Percentiles rank a stretch among this genome's conserved stretches.
These are phyloP conservation scores for Drosophila koepferae DNA, from an alignment of 2,888 invertebrate genomes.

Conservation along the genomic window DNA sequence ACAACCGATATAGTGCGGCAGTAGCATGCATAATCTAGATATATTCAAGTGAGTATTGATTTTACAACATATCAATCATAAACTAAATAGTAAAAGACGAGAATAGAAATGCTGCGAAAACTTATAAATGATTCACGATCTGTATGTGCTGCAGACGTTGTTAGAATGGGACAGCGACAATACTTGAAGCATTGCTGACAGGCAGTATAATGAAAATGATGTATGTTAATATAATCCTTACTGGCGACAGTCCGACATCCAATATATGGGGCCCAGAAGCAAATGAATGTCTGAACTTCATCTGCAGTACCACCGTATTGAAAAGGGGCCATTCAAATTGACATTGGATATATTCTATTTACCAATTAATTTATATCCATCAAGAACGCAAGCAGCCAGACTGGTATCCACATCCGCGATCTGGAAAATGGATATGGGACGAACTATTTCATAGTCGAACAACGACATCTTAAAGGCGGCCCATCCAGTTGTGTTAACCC, in stretches of 20 bases:
- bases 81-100: background rate
- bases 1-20: no score
- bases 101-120: no score
- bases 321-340: background rate
- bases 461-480: background rate
- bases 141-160: background rate
- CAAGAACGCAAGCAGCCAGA: conserved; percentile 3
- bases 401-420: background rate
- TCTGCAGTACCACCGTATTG: background rate
- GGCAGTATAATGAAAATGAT: conserved; percentile 10
- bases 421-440: background rate
- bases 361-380: conserved; percentile 28
- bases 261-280: conserved; percentile 38
- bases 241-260: conserved; percentile 28
- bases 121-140: background rate
- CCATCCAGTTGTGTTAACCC: conserved; percentile 5
- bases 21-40: background rate
- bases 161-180: background rate
- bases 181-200: conserved; percentile 34
- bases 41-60: background rate
- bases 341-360: background rate
- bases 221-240: conserved; percentile 8
- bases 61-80: background rate
- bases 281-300: conserved; percentile 34
- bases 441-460: background rate